phyloP scores from a whole-genome alignment of 2,888 invertebrate genomes.

The Acholoe squamosa region DNA sequence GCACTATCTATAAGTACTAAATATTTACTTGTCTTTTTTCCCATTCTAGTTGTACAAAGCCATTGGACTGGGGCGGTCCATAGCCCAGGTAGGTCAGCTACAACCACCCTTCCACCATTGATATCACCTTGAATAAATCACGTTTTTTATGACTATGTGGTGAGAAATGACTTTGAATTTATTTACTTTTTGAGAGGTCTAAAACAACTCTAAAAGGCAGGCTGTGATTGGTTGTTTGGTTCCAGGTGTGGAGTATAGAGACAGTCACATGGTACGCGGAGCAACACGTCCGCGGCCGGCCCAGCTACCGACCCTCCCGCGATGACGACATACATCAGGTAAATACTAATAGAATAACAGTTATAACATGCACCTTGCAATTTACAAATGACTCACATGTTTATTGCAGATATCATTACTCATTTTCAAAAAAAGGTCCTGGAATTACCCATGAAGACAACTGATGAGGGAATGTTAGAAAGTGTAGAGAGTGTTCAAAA shows the following conservation, averaged over 20 bases:
- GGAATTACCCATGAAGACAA: too few relatives aligned
- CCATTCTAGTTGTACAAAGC: conserved; percentile 46
- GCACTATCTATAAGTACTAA: too few relatives aligned
- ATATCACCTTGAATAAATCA: background rate
- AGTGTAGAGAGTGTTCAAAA: background rate
- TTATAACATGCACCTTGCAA: too few relatives aligned
- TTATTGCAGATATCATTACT: too few relatives aligned
- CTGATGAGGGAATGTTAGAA: background rate
- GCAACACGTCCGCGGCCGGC: conserved; percentile 22
- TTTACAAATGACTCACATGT: too few relatives aligned
- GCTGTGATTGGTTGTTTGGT: background rate
- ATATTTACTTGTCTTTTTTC: too few relatives aligned
- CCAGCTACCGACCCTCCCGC: conserved; percentile 13
- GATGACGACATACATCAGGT: conserved; percentile 47
- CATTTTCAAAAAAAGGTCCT: too few relatives aligned
- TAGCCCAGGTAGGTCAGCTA: conserved; percentile 32
- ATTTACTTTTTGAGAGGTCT: background rate
- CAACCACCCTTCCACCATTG: background rate
- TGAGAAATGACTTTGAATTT: too few relatives aligned
- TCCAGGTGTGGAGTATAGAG: conserved; percentile 40
- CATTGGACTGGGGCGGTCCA: conserved; percentile 35
- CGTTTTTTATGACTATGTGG: too few relatives aligned
- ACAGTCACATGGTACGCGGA: conserved; percentile 29
- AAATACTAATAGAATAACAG: background rate
- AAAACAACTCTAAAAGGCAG: background rate